Base-by-base conservation (phyloP, 1,140 invertebrate genomes). In the Orchestia grillus region DNA sequence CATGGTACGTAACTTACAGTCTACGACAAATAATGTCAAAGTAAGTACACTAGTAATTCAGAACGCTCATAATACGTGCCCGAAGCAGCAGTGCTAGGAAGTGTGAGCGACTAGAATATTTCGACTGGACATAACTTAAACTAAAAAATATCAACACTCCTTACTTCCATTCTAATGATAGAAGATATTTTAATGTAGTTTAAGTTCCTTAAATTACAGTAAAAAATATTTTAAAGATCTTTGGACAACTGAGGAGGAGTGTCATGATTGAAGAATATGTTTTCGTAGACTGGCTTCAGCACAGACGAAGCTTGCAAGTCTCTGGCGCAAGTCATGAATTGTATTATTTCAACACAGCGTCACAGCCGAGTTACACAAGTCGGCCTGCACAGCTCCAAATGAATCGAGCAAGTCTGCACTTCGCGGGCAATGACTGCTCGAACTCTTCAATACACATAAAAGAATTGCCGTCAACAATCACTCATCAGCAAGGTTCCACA, bases 21-120 rank as follows among this genome's bases (percentile, higher is more conserved):
- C 36, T 3, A 23, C 62, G 36, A 23, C 11, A 3, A 77, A 77
- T 28, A 77, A 36, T 19, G 36, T 77, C 28, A 77, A 77, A 77
- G 28, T 77, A 77, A 77, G 62, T 77, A 77, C 62, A 77, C 36
- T 8, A 77, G 62, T 77, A 36, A 28, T 28, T 77, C 15, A 77
- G 36, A 77, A 28, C 62, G 28, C 62, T 77, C 62, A 77, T 3
- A 77, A 77, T 6, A 77, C 47, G 62, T 77, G 62, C 62, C 28
- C 15, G 36, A 28, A 77, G 28, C 3, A 77, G 62, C 28, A 77
- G 62, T 23, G 62, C 62, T 77, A 77, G 62, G 36, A 77, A 36
- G 62, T 77, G 62, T 23, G 62, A 77, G 28, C 87, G 88, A 90
- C 88, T 90, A 90, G 88, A 90, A 90, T 42, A 42, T 90, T 44